Percentiles rank a stretch among this genome's conserved stretches.
Conservation (phyloP, 2,113 vertebrate species). For the Hemiprocne comata region DNA sequence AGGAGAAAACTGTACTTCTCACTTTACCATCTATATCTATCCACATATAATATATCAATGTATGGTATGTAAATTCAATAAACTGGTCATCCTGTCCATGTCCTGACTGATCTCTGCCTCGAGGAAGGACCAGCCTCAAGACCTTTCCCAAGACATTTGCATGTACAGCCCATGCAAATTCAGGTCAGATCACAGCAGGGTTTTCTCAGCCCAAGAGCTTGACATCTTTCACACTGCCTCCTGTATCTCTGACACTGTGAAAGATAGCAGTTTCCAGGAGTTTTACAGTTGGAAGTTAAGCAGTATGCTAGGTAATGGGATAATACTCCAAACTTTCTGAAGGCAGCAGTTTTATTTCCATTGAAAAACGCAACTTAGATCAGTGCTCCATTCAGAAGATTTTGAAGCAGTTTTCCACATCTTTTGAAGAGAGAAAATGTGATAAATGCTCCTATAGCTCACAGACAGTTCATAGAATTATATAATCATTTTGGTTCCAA, state of each 20-base stretch:
- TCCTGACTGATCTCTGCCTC: background rate
- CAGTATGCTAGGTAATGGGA: background rate
- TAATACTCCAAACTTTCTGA: background rate
- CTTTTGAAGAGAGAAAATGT: background rate
- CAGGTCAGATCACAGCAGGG: background rate
- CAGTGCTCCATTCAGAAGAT: background rate
- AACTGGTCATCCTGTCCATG: background rate
- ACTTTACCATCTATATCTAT: background rate
- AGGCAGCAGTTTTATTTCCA: background rate
- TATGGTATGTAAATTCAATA: background rate
- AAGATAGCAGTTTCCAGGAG: background rate
- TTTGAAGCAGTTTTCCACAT: background rate
- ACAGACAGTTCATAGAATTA: background rate
- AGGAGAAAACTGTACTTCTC: background rate
- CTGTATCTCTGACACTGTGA: background rate
- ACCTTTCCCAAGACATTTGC: background rate
- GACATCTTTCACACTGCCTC: background rate
- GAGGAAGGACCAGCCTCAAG: background rate
- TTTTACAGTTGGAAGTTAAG: background rate
- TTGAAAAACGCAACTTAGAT: background rate
- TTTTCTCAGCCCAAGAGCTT: background rate
- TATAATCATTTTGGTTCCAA: no score
- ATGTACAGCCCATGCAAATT: background rate
- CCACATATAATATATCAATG: background rate
- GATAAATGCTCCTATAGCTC: background rate